phyloP scores from a whole-genome alignment of 1,140 invertebrate species.

The Orius insidiosus region DNA sequence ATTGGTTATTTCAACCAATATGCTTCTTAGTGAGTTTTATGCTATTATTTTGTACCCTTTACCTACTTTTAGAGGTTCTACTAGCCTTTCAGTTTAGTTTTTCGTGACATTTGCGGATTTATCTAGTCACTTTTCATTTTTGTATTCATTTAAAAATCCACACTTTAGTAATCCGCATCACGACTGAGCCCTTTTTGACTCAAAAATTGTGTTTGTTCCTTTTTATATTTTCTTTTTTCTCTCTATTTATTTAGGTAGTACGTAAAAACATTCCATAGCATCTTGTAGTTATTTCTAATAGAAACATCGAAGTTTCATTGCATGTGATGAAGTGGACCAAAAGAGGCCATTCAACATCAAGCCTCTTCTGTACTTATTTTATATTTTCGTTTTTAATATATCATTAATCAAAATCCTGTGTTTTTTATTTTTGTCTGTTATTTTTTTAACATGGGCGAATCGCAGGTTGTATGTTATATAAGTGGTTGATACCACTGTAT shows the following conservation, averaged over 20 bases:
- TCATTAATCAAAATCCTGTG: background rate
- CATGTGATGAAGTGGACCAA: constrained; percentile 20
- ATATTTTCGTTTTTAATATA: constrained; percentile 7
- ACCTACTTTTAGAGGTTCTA: too few relatives aligned
- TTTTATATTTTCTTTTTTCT: constrained; percentile 10
- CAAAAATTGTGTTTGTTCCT: constrained; percentile 16
- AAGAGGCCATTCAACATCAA: constrained; percentile 1
- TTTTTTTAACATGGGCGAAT: constrained; percentile 1
- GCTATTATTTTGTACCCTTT: too few relatives aligned
- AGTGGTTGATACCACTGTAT: background rate
- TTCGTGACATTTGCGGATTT: background rate
- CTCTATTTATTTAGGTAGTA: constrained; percentile 3
- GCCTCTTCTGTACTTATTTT: constrained; percentile 13
- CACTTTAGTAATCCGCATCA: constrained; percentile 15
- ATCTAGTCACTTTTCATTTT: constrained; percentile 16
- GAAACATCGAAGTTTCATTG: constrained; percentile 19
- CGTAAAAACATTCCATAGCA: constrained; percentile 17
- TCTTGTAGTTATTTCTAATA: constrained; percentile 5
- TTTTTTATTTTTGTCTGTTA: background rate
- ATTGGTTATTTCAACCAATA: too few relatives aligned
- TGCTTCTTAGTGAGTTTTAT: too few relatives aligned
- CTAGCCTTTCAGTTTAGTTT: too few relatives aligned
- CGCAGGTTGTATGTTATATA: constrained; percentile 6
- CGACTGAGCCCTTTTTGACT: constrained; percentile 8
- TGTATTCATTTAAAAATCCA: constrained; percentile 6